Evolutionary conservation across 2,113 vertebrate genomes (phyloP), one percentile per base, ranked within the genome.

Genomic region (Etia nguti): DNA sequence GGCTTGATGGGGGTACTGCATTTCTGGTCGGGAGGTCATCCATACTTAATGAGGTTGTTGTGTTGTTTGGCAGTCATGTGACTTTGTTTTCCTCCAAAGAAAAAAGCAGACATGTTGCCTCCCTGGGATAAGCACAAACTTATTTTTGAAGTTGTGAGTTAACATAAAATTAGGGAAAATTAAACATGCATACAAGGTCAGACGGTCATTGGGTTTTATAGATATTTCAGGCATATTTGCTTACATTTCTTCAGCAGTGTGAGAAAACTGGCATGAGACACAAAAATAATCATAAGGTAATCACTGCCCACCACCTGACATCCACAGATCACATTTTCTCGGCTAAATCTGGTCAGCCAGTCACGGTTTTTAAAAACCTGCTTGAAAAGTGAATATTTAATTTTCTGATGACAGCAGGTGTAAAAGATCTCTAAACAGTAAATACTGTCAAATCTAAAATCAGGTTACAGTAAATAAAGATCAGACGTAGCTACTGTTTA

Each of bases 1-100:
- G 16, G 26, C 18, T 52, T 34, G 73, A 77, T n/a, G 68, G 46
- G 38, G 65, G 82, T 10, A 82, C 79, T 55, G 83, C 55, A 79
- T 82, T 36, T 80, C 31, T 80, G 56, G 43, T 10, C 55, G 79
- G 81, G 41, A 2, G 34, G 60, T 62, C 88, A 79, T 86, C 75
- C 86, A 91, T 90, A 92, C 86, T 89, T 84, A 81, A 92, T 65
- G 79, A 73, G 54, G 68, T n/a, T 46, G 57, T 18, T 38, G 84
- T n/a, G 81, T 70, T 59, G 52, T 52, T 20, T 0, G 73, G 73
- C 6, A 50, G 73, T 50, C 26, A n/a, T 29, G 73, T 52, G 73
- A 77, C 73, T 77, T 77, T 34, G 73, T 34, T 52, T 50, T 52
- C 46, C 18, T 57, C 43, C 16, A 31, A 50, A 77, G 73, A 50